Evolutionary conservation across 1,140 invertebrate genomes (phyloP).

Genomic region (Aphaenogaster floridana): DNA sequence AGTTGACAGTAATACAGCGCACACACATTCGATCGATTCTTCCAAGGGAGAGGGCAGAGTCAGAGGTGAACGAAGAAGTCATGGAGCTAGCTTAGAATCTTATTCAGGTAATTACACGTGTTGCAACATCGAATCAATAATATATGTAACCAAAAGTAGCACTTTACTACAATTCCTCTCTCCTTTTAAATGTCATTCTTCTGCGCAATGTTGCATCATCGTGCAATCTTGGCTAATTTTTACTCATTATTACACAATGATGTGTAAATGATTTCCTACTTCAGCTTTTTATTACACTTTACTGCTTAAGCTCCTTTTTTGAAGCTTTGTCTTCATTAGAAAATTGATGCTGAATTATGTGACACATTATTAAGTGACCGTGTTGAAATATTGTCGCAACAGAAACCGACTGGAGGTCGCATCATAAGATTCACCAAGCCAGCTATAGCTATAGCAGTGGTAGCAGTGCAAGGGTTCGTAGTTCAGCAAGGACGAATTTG

Average conservation of each 20-base stretch:
- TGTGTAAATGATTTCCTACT: neutral
- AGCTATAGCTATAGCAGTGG: slow-evolving; percentile 79
- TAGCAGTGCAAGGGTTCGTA: slow-evolving; percentile 79
- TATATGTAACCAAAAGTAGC: neutral
- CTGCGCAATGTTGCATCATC: neutral
- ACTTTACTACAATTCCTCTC: neutral
- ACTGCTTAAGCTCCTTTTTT: neutral
- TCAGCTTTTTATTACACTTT: neutral
- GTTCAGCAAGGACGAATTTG: slow-evolving; percentile 74
- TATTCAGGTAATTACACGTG: slow-evolving; percentile 78
- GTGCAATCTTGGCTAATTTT: slow-evolving; percentile 2
- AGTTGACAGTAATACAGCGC: slow-evolving; percentile 74
- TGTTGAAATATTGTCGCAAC: slow-evolving; percentile 50
- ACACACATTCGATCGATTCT: slow-evolving; percentile 78
- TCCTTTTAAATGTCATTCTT: neutral
- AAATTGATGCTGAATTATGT: slow-evolving; percentile 17
- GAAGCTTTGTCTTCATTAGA: neutral
- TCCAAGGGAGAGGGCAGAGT: slow-evolving; percentile 80
- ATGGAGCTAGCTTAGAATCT: slow-evolving; percentile 85
- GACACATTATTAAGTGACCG: neutral
- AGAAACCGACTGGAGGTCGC: slow-evolving; percentile 84
- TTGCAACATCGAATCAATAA: neutral
- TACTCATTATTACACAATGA: neutral
- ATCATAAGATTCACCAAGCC: slow-evolving; percentile 82
- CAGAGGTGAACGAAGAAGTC: slow-evolving; percentile 81